A percentile compares a stretch with the other conserved stretches of the same genome.
These are phyloP conservation scores for Hippocampus zosterae DNA, from an alignment of 2,113 vertebrate genomes.

Conservation along the genomic window DNA sequence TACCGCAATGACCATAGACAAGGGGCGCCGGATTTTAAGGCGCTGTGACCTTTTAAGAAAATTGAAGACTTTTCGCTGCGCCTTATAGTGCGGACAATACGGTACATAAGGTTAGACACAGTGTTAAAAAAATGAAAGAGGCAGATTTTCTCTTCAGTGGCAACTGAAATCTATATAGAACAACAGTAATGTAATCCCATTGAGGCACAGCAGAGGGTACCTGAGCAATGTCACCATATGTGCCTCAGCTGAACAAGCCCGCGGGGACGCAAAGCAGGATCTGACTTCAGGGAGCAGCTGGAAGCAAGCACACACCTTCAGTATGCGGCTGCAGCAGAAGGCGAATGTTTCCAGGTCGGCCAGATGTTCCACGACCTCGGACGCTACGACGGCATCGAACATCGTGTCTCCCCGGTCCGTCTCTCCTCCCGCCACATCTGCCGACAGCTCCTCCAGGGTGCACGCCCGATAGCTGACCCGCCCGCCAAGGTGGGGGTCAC, in stretches of 20 bases:
- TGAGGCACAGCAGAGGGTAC: neutral
- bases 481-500: slow-evolving; percentile 78
- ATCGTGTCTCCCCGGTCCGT: slow-evolving; percentile 13
- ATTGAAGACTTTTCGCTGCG: too few species aligned
- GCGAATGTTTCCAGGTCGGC: slow-evolving; percentile 84
- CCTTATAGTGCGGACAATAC: too few species aligned
- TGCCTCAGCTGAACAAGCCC: slow-evolving; percentile 20
- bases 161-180: slow-evolving; percentile 2
- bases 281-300: slow-evolving; percentile 21
- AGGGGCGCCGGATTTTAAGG: too few species aligned
- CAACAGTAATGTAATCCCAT: slow-evolving; percentile 13
- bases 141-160: neutral
- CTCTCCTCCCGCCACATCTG: slow-evolving; percentile 49
- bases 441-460: slow-evolving; percentile 83
- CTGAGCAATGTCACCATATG: slow-evolving; percentile 11
- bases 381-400: slow-evolving; percentile 89
- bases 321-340: slow-evolving; percentile 78
- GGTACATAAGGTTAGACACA: neutral
- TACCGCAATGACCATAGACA: too few species aligned
- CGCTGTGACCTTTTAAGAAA: too few species aligned
- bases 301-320: slow-evolving; percentile 77
- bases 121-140: neutral
- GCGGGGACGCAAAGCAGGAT: slow-evolving; percentile 11
- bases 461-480: slow-evolving; percentile 79
- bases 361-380: slow-evolving; percentile 96